A percentile compares a stretch with the other conserved stretches of the same genome.
Conservation (phyloP, 2,888 invertebrate species). For the Phortica okadai region DNA sequence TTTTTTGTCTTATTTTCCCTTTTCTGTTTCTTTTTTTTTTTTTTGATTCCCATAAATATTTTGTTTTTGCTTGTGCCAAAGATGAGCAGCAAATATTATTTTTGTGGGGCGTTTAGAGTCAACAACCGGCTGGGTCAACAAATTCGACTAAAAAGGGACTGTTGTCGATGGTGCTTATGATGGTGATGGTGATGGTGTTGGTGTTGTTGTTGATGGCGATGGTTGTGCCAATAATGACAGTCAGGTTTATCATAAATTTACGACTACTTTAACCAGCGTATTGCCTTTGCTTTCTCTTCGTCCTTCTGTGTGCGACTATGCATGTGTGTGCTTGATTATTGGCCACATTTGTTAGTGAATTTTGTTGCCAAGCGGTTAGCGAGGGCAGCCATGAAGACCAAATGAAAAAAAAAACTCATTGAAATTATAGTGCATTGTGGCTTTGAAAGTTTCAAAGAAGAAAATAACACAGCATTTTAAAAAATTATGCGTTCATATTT, state of each 20-base stretch:
- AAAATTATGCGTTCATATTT: conserved; percentile 16
- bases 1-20: background rate
- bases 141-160: background rate
- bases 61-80: conserved; percentile 6
- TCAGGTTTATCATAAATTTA: conserved; percentile 11
- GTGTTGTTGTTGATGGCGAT: background rate
- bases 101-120: conserved; percentile 10
- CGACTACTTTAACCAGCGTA: background rate
- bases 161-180: background rate
- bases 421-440: conserved; percentile 29
- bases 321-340: background rate
- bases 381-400: too few species aligned
- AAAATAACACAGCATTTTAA: conserved; percentile 25
- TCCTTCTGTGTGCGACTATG: background rate
- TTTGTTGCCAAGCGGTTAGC: background rate
- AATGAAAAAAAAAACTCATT: background rate
- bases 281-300: background rate
- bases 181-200: background rate
- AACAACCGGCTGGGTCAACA: conserved; percentile 8
- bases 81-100: background rate
- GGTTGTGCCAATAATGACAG: background rate
- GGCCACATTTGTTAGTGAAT: background rate
- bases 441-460: conserved; percentile 11
- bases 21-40: background rate
- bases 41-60: background rate